Evolutionary conservation across 2,888 invertebrate genomes (phyloP), one percentile per base, ranked within the genome.

Genomic region (Drosophila picticornis): DNA sequence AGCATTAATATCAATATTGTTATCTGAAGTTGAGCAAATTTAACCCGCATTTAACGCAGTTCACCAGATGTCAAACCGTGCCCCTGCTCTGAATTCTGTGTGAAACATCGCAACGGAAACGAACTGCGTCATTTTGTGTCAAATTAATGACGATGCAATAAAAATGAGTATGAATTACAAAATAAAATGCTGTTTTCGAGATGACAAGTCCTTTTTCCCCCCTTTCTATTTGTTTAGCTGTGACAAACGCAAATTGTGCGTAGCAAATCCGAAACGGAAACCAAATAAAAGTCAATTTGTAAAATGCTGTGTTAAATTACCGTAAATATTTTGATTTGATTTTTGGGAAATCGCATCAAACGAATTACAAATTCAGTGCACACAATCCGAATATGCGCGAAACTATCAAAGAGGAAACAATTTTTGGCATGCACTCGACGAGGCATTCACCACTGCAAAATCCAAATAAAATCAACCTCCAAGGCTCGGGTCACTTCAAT

Each of bases 61-160:
- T 59, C 34, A 31, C 13, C 3, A 22, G n/a, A n/a, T 56, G 27
- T 38, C 38, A 56, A 9, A 4, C 11, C 16, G 7, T 13, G 27
- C n/a, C 25, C n/a, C 19, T 10, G 7, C 16, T 22, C 19, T 57
- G 59, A 57, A 52, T 50, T 73, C 38, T 56, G 56, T 19, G 34
- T 29, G 34, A 34, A 48, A 34, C 52, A 32, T 61, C 19, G 31
- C 16, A 58, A 27, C 66, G 19, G 59, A 59, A 53, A 64, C 34
- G 62, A 61, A 66, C 51, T 59, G 62, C 75, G 63, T 84, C 88
- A 84, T 73, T 71, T 72, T 56, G 72, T 66, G 72, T 80, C 83
- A 80, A 84, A 85, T 88, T 80, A 88, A 83, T 84, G 84, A 88
- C 88, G 57, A 36, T 69, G 72, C 80, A 78, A 51, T 52, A 70